phyloP scores from a whole-genome alignment of 2,888 invertebrate genomes.

The Meloe dianella region DNA sequence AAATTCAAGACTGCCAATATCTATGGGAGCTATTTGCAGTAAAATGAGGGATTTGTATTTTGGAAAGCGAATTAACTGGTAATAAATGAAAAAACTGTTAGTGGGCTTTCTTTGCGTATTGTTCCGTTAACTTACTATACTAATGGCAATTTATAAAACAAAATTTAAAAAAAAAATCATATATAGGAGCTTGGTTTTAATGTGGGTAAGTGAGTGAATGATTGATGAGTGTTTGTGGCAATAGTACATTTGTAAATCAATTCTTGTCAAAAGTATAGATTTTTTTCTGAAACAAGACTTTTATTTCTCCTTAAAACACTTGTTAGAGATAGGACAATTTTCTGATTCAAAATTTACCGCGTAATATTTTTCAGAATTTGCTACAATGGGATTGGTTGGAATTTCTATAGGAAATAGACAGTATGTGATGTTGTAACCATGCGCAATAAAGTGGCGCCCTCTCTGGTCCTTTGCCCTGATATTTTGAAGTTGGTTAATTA shows the following conservation, averaged over 20 bases:
- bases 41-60: conserved; percentile 37
- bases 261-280: conserved; percentile 64
- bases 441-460: neutral
- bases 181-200: conserved; percentile 61
- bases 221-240: conserved; percentile 55
- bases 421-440: too few species aligned
- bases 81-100: conserved; percentile 40
- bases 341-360: neutral
- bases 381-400: neutral
- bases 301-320: too few species aligned
- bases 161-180: conserved; percentile 44
- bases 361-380: neutral
- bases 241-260: conserved; percentile 65
- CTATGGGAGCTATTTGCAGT: conserved; percentile 45
- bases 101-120: conserved; percentile 54
- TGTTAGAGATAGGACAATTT: too few species aligned
- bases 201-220: conserved; percentile 53
- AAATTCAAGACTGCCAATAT: conserved; percentile 39
- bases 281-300: conserved; percentile 56
- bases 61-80: conserved; percentile 43
- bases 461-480: neutral
- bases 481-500: neutral
- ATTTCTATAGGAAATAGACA: neutral
- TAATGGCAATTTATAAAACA: conserved; percentile 59
- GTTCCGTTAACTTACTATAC: conserved; percentile 57